These are phyloP conservation scores for Hyposmocoma kahamanoa DNA, from an alignment of 1,140 invertebrate genomes.

Conservation along the genomic window DNA sequence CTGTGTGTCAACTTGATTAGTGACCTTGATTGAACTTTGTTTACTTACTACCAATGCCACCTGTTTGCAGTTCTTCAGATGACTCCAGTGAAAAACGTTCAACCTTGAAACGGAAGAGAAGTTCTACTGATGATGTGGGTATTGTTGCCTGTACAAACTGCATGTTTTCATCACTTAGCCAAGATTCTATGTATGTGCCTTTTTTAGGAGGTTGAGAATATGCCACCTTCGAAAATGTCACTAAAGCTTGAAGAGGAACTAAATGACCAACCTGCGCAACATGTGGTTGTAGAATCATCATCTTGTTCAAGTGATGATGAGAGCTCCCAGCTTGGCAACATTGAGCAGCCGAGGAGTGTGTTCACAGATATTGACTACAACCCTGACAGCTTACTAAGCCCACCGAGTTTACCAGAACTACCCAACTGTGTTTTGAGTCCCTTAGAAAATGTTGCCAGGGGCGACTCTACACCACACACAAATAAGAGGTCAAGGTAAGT, in stretches of 20 bases:
- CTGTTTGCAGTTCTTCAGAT: slow-evolving; percentile 47
- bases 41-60: slow-evolving; percentile 26
- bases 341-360: slow-evolving; percentile 49
- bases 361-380: slow-evolving; percentile 61
- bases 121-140: slow-evolving; percentile 59
- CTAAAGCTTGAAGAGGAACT: slow-evolving; percentile 38
- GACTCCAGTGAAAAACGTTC: slow-evolving; percentile 47
- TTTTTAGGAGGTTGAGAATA: slow-evolving; percentile 50
- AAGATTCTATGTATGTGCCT: slow-evolving; percentile 1
- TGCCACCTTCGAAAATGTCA: slow-evolving; percentile 52
- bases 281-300: slow-evolving; percentile 62
- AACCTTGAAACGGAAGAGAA: slow-evolving; percentile 60
- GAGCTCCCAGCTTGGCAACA: slow-evolving; percentile 30
- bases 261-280: slow-evolving; percentile 41
- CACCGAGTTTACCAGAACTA: slow-evolving; percentile 64
- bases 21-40: slow-evolving; percentile 43
- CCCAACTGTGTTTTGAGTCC: slow-evolving; percentile 61
- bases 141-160: background rate
- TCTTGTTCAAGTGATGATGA: slow-evolving; percentile 65
- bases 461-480: slow-evolving; percentile 62
- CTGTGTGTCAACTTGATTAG: slow-evolving; percentile 18
- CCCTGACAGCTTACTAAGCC: slow-evolving; percentile 60
- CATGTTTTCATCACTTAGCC: no score
- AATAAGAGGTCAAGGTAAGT: slow-evolving; percentile 62
- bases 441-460: slow-evolving; percentile 63